Evolutionary conservation across 2,113 vertebrate species (phyloP).

Genomic region (Jacana jacana): DNA sequence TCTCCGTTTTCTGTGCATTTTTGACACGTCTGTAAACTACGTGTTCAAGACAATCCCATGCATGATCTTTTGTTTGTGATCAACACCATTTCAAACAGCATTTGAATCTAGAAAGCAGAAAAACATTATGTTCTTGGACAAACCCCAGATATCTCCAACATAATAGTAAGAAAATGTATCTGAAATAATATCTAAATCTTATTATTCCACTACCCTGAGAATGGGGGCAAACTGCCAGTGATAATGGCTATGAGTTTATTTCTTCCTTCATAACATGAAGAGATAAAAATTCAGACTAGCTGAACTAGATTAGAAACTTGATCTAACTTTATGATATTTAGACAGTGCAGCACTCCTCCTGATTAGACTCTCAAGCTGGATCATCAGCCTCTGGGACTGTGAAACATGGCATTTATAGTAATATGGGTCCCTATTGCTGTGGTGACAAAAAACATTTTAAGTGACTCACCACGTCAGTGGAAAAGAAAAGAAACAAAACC

Average conservation of each 20-base stretch:
- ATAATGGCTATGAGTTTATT: background rate
- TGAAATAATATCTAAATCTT: conserved; percentile 1
- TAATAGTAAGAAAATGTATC: background rate
- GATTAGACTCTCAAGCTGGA: background rate
- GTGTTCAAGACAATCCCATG: background rate
- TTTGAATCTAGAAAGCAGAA: background rate
- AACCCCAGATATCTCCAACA: background rate
- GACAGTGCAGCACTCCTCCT: background rate
- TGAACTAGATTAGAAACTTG: conserved; percentile 5
- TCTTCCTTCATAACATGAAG: conserved; percentile 33
- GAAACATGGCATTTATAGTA: background rate
- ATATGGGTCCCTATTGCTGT: background rate
- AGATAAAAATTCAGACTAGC: conserved; percentile 25
- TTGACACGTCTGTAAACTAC: background rate
- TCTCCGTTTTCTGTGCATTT: background rate
- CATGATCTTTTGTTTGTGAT: background rate
- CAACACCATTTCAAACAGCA: background rate
- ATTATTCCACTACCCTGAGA: conserved; percentile 12
- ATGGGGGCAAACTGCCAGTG: background rate
- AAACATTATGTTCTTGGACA: background rate
- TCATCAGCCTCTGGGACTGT: background rate
- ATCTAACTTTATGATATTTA: background rate
- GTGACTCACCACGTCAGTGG: background rate
- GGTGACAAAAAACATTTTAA: background rate
- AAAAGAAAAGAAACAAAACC: background rate